Evolutionary conservation across 2,113 vertebrate species (phyloP), one percentile per base, ranked within the genome.

Genomic region (Neogobius melanostomus): DNA sequence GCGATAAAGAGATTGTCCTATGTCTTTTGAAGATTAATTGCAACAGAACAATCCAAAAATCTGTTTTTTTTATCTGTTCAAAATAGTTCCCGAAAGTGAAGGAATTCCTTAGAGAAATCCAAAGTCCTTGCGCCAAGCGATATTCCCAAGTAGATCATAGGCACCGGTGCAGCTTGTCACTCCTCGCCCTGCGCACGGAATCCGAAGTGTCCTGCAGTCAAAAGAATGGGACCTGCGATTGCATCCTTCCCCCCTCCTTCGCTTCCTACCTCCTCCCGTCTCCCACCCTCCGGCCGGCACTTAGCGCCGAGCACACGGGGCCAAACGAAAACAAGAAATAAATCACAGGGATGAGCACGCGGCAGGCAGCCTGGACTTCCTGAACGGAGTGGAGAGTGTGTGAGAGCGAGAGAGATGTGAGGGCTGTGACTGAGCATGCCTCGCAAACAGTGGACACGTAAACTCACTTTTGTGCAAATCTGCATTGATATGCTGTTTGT

Each of bases 301-400:
- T 73, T 57, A 46, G 81, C 84, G 76, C 71, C 68, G 77, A 81
- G 84, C 76, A 83, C 78, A 82, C 36, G 69, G 86, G 78, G 72
- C 46, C 80, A 90, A 84, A 81, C 72, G 63, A 87, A 84, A 88
- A 87, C 82, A 86, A 83, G 86, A 83, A 88, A 91, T 91, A 93
- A 90, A 91, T 91, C 77, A 91, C 76, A 76, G 82, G 85, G 84
- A 88, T 87, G 84, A 88, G 75, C 77, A 79, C 81, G 90, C 81
- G 78, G 90, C 81, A 77, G 15, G 91, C 83, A 91, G 90, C 91
- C 89, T 89, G 90, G 87, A 90, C 85, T 89, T 84, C 87, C 89
- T 77, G 84, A 90, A 89, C 76, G 85, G 84, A 73, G 66, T 2
- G 82, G 75, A 71, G 52, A 77, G 82, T 88, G 83, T 74, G 73